Conservation (phyloP, 1,140 invertebrate species). For the Hesperophylax magnus region DNA sequence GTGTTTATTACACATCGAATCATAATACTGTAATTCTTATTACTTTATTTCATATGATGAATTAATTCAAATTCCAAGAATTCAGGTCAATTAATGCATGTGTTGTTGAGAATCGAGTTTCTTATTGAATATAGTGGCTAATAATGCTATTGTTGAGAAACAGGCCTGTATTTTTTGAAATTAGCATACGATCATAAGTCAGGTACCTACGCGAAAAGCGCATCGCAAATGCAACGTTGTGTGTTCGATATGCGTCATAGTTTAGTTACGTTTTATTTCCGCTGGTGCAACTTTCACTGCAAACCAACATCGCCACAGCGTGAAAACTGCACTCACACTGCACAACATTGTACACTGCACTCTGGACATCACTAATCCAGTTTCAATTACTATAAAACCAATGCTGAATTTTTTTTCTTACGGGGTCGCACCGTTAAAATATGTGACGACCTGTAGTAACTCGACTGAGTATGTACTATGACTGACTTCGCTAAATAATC, state of each 20-base stretch:
- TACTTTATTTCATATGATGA: neutral
- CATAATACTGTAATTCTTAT: too few relatives aligned
- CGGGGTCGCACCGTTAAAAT: too few relatives aligned
- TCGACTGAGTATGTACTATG: too few relatives aligned
- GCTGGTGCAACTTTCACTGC: conserved; percentile 32
- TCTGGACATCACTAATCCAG: too few relatives aligned
- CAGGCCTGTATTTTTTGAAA: conserved; percentile 11
- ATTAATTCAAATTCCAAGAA: neutral
- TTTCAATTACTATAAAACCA: too few relatives aligned
- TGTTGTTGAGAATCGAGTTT: neutral
- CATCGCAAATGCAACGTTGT: conserved; percentile 24
- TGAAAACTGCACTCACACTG: neutral
- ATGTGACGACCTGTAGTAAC: too few relatives aligned
- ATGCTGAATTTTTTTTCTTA: too few relatives aligned
- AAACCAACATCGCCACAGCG: conserved; percentile 2
- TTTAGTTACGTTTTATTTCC: conserved; percentile 25
- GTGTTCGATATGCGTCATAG: conserved; percentile 20
- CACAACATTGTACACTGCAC: too few relatives aligned
- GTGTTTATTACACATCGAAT: too few relatives aligned
- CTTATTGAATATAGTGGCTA: neutral
- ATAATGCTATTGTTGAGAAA: neutral
- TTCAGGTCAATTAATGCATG: conserved; percentile 7
- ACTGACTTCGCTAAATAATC: too few relatives aligned
- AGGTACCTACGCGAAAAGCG: conserved; percentile 28
- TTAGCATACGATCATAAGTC: conserved; percentile 23